phyloP scores from a whole-genome alignment of 2,113 vertebrate genomes.

The Ancistrus triradiatus region DNA sequence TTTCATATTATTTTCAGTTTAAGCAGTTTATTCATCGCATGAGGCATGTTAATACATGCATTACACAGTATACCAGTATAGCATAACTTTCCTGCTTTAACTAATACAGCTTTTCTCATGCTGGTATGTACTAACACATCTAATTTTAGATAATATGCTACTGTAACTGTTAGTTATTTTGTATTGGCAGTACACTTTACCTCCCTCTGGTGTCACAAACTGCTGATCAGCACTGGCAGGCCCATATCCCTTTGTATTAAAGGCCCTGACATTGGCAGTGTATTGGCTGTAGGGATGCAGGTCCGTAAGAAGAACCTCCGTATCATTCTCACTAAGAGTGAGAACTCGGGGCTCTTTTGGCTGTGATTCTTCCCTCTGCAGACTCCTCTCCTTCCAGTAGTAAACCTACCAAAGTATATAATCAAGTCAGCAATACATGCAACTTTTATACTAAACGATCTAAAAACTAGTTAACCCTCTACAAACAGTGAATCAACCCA shows the following conservation, averaged over 20 bases:
- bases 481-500: no score
- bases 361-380: constrained; percentile 66
- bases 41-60: no score
- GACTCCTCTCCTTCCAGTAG: constrained; percentile 77
- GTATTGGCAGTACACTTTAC: constrained; percentile 55
- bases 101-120: no score
- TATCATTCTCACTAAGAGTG: constrained; percentile 81
- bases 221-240: constrained; percentile 74
- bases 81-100: no score
- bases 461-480: no score
- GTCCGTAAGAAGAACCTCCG: constrained; percentile 79
- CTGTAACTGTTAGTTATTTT: no score
- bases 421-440: not conserved
- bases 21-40: no score
- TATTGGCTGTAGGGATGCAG: constrained; percentile 87
- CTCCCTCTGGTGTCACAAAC: constrained; percentile 91
- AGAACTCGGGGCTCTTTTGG: constrained; percentile 74
- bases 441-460: no score
- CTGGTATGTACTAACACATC: no score
- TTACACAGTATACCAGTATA: no score
- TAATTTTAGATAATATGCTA: no score
- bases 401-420: constrained; percentile 70
- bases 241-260: constrained; percentile 90
- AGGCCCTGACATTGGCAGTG: constrained; percentile 76
- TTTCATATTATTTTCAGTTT: no score